Conservation (phyloP, 2,797 vertebrate species). For the Cossypha niveicapilla region DNA sequence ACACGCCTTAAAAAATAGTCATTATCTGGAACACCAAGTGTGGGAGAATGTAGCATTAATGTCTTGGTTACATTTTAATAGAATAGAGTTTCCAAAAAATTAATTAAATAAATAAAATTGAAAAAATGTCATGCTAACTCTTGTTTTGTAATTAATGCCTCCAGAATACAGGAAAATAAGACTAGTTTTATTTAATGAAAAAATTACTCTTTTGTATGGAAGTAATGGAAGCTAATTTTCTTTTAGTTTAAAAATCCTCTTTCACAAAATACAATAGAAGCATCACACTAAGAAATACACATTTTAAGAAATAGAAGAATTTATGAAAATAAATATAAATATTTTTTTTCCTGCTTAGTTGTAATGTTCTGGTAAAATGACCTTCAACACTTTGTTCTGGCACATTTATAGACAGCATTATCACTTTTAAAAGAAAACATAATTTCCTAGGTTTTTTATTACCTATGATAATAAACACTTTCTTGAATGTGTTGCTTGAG, state of each 20-base stretch:
- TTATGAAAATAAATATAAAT: not conserved
- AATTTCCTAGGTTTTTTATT: slow-evolving; percentile 37
- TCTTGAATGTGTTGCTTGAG: slow-evolving; percentile 1
- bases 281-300: not conserved
- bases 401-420: slow-evolving; percentile 25
- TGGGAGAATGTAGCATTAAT: not conserved
- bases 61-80: not conserved
- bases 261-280: not conserved
- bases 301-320: not conserved
- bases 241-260: not conserved
- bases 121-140: not conserved
- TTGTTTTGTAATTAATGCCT: not conserved
- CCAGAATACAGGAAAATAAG: not conserved
- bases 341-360: not conserved
- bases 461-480: slow-evolving; percentile 42
- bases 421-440: slow-evolving; percentile 46
- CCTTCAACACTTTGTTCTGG: not conserved
- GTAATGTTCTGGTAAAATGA: not conserved
- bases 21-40: not conserved
- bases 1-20: not conserved
- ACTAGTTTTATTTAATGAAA: not conserved
- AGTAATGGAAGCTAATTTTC: not conserved
- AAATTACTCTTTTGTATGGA: not conserved
- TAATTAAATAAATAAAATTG: not conserved
- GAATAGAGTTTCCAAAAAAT: not conserved